phyloP scores from a whole-genome alignment of 37 sponge, comb jelly and placozoan species.

The Ephydatia muelleri region DNA sequence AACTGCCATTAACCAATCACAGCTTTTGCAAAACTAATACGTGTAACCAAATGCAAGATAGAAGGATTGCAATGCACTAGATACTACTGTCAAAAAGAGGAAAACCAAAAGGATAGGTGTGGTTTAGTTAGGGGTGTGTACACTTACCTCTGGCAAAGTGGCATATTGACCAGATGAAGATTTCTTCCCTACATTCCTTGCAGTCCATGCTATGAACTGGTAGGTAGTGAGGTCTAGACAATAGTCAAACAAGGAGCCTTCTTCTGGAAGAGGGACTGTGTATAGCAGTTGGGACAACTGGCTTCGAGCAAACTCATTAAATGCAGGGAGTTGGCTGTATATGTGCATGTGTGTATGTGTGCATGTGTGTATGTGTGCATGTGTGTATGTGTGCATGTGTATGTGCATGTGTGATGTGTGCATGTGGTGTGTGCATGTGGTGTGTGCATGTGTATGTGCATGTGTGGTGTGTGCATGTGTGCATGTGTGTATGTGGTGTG shows the following conservation, averaged over 20 bases:
- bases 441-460: not conserved
- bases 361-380: not conserved
- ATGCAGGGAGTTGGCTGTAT: slow-evolving; percentile 28
- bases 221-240: slow-evolving; percentile 57
- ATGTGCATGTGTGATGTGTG: not conserved
- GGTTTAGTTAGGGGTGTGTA: not conserved
- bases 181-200: slow-evolving; percentile 16
- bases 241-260: slow-evolving; percentile 68
- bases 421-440: slow-evolving; percentile 1
- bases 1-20: too few relatives aligned
- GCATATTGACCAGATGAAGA: slow-evolving; percentile 21
- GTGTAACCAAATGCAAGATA: too few relatives aligned
- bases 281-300: slow-evolving; percentile 38
- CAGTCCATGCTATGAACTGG: slow-evolving; percentile 59
- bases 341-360: not conserved
- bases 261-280: slow-evolving; percentile 44
- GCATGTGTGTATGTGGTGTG: too few relatives aligned
- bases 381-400: not conserved
- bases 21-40: too few relatives aligned
- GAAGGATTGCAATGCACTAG: too few relatives aligned
- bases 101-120: too few relatives aligned
- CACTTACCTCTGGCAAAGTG: slow-evolving; percentile 55
- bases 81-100: too few relatives aligned
- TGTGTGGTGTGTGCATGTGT: not conserved
- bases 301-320: slow-evolving; percentile 62